These are phyloP conservation scores for Oryzias celebensis DNA, from an alignment of 2,113 vertebrate species.

Conservation along the genomic window DNA sequence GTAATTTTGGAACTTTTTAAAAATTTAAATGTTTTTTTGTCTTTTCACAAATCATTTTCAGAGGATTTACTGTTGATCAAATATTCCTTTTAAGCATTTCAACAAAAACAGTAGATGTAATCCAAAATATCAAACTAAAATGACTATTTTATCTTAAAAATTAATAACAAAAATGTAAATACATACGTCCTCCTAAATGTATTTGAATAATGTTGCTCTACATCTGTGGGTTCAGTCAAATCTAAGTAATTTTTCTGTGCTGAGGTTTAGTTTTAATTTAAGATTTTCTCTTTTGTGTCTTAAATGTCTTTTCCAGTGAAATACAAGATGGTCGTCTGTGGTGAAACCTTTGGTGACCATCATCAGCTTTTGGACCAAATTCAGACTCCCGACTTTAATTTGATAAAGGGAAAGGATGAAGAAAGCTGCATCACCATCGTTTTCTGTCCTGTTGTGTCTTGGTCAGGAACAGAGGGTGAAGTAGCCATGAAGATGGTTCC, in stretches of 20 bases:
- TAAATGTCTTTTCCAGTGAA: background rate
- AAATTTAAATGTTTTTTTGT: no score
- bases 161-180: no score
- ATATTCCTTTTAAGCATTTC: no score
- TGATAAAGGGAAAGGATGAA: rapidly evolving
- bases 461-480: background rate
- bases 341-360: conserved; percentile 22
- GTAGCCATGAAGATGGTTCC: conserved; percentile 1
- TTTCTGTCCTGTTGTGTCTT: conserved; percentile 54
- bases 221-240: no score
- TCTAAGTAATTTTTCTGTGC: background rate
- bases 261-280: rapidly evolving
- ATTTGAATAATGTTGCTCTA: no score
- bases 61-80: no score
- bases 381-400: rapidly evolving
- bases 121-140: no score
- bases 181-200: no score
- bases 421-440: conserved; percentile 14
- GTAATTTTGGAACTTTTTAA: no score
- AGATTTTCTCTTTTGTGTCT: background rate
- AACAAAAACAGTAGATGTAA: no score
- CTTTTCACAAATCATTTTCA: no score
- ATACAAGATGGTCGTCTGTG: conserved; percentile 18
- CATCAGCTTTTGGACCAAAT: background rate
- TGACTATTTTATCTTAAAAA: no score